Evolutionary conservation across 2,113 vertebrate genomes (phyloP), one percentile per base, ranked within the genome.

Genomic region (Butastur rufipennis): DNA sequence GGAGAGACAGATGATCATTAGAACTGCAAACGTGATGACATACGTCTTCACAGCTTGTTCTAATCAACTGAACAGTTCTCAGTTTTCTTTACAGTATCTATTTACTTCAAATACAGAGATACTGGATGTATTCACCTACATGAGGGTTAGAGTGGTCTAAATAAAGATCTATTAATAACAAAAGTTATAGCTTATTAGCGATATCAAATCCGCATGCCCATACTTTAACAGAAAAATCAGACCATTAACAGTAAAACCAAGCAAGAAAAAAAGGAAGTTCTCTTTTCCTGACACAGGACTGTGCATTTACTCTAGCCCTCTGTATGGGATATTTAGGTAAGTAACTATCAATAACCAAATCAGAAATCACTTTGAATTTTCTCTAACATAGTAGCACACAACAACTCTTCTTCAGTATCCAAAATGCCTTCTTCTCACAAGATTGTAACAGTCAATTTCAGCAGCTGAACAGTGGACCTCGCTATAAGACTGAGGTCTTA

Each of bases 401-500:
- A 22, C 36, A 63, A 40, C 9, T 77, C 59, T 43, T 67, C 42
- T 63, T 56, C 15, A 23, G 16, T 26, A 84, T 50, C 34, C 19
- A 8, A 77, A 66, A 16, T 26, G 29, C 20, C 32, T 71, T 59
- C 32, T 86, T 43, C 48, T 89, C 73, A 43, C 29, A 50, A 63
- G 26, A 58, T 4, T 13, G 16, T 38, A 81, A 88, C 10, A n/a
- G n/a, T 45, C 67, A 31, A 40, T 78, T 89, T 74, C 77, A 81
- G 36, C 59, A 79, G 61, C 68, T 75, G 55, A 86, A 52, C 38
- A 70, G 23, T 13, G 11, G 15, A 45, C 52, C 26, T 87, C 59
- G 10, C n/a, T 25, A 0, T 10, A 45, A 59, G 34, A n/a, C 0
- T 53, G 11, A 61, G 26, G 29, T 19, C 22, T 78, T 34, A 58